A percentile compares a stretch with the other conserved stretches of the same genome.
Evolutionary conservation across 1,140 invertebrate genomes (phyloP).

Genomic region (Magallana angulata): DNA sequence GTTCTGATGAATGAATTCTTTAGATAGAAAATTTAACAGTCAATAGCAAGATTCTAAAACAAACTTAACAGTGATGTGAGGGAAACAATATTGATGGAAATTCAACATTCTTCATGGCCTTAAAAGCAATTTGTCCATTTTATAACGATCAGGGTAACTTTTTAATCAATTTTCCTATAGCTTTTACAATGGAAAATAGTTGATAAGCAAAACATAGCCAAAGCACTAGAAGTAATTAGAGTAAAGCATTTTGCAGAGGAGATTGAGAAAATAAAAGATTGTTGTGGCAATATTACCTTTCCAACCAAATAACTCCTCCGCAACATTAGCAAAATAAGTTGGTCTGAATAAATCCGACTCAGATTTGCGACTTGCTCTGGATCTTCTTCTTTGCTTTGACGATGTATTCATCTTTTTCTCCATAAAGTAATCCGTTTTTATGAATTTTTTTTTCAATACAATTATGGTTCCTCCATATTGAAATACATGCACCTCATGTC

Average conservation of each 20-base stretch:
- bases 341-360: slow-evolving; percentile 53
- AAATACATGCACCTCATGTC: background rate
- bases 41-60: too few relatives aligned
- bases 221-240: background rate
- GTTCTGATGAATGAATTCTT: too few relatives aligned
- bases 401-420: slow-evolving; percentile 16
- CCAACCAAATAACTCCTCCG: slow-evolving; percentile 47
- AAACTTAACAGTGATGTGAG: too few relatives aligned
- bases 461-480: slow-evolving; percentile 18
- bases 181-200: slow-evolving; percentile 1
- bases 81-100: background rate
- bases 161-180: slow-evolving; percentile 28
- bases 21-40: too few relatives aligned
- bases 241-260: background rate
- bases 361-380: slow-evolving; percentile 47
- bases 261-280: background rate
- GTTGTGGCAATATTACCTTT: slow-evolving; percentile 42
- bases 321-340: slow-evolving; percentile 48
- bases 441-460: background rate
- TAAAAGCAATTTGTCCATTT: slow-evolving; percentile 3
- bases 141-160: slow-evolving; percentile 1
- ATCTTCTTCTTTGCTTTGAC: slow-evolving; percentile 29
- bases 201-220: background rate
- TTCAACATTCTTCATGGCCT: background rate
- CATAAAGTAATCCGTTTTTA: background rate